A percentile compares a stretch with the other conserved stretches of the same genome.
Evolutionary conservation across 2,888 invertebrate species (phyloP).

Genomic region (Protodeltote pygarga): DNA sequence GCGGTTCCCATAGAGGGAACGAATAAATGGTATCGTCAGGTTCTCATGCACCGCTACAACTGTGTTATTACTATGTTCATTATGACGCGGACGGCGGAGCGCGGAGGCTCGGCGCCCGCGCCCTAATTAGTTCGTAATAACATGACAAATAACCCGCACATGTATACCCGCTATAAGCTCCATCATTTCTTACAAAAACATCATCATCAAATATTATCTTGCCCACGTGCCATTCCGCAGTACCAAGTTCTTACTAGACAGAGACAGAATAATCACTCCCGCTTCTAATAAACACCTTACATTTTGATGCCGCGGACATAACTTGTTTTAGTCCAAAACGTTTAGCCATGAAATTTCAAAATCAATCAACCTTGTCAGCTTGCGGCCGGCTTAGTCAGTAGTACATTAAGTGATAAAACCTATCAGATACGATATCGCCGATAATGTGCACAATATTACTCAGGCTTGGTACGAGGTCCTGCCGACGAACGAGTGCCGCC

Average conservation of each 20-base stretch:
- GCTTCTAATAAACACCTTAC: too few relatives aligned
- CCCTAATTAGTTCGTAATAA: constrained; percentile 10
- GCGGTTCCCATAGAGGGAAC: too few relatives aligned
- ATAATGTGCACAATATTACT: constrained; percentile 18
- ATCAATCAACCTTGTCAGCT: constrained; percentile 34
- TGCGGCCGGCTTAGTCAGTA: constrained; percentile 40
- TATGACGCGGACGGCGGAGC: too few relatives aligned
- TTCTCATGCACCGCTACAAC: constrained; percentile 5
- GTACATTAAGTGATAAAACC: constrained; percentile 52
- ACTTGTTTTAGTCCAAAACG: not conserved
- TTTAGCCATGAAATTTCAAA: constrained; percentile 3
- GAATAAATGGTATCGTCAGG: too few relatives aligned
- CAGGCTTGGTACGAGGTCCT: constrained; percentile 8
- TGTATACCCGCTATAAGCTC: not conserved
- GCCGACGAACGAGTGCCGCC: constrained; percentile 26
- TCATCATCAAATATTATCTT: too few relatives aligned
- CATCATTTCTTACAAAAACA: too few relatives aligned
- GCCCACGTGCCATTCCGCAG: not conserved
- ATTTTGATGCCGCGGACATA: too few relatives aligned
- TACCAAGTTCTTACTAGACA: not conserved
- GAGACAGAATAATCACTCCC: too few relatives aligned
- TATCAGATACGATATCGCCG: constrained; percentile 49
- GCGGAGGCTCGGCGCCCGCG: not conserved
- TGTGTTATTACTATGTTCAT: constrained; percentile 8
- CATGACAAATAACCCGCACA: not conserved